These are phyloP conservation scores for Stichopus horrens DNA, from an alignment of 53 echinoderm and acorn worm genomes.

Conservation along the genomic window DNA sequence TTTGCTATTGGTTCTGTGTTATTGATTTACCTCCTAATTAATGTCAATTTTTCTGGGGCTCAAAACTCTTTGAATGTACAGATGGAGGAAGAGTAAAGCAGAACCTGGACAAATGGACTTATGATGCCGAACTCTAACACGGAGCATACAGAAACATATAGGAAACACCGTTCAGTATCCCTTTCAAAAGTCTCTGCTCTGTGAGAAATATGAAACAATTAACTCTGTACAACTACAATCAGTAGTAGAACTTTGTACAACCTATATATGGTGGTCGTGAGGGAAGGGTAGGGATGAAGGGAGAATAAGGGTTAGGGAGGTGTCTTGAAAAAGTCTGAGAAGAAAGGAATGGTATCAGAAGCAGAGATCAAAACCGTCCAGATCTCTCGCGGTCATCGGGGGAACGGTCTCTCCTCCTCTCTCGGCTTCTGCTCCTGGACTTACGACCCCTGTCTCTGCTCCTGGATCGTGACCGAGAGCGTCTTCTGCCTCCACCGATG, in stretches of 20 bases:
- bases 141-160: too few relatives aligned
- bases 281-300: neutral
- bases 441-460: conserved; percentile 50
- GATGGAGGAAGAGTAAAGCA: too few relatives aligned
- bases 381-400: conserved; percentile 68
- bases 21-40: too few relatives aligned
- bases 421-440: conserved; percentile 57
- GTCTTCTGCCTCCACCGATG: conserved; percentile 58
- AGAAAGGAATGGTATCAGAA: neutral
- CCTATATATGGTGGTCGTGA: too few relatives aligned
- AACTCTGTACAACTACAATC: neutral
- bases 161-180: too few relatives aligned
- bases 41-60: too few relatives aligned
- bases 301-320: neutral
- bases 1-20: too few relatives aligned
- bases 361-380: conserved; percentile 61
- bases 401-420: conserved; percentile 62
- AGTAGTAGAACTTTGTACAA: too few relatives aligned
- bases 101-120: too few relatives aligned
- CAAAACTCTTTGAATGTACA: too few relatives aligned
- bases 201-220: neutral
- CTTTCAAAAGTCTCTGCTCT: too few relatives aligned
- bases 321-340: neutral
- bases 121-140: too few relatives aligned
- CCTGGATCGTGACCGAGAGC: conserved; percentile 52